Evolutionary conservation across 2,113 vertebrate genomes (phyloP).

Genomic region (Oreotrochilus melanogaster): DNA sequence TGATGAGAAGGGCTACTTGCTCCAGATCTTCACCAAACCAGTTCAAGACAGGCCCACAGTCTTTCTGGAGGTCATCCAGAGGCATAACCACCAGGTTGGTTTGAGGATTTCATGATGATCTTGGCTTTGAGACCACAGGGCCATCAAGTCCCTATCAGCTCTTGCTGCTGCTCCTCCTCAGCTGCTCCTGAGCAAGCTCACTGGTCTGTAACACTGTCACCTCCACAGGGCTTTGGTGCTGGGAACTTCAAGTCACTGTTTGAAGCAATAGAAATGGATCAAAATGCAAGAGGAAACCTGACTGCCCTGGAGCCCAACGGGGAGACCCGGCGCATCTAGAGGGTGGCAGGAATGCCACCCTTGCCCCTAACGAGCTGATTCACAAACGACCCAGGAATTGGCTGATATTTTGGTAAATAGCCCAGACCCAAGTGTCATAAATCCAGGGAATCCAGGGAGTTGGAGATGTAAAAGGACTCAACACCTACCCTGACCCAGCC

Average conservation of each 20-base stretch:
- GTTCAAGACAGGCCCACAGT: slow-evolving; percentile 96
- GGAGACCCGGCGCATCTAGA: slow-evolving; percentile 31
- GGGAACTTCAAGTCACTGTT: slow-evolving; percentile 98
- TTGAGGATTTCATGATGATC: neutral
- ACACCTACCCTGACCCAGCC: neutral
- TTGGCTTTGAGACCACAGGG: neutral
- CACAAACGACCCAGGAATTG: neutral
- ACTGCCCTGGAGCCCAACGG: slow-evolving; percentile 83
- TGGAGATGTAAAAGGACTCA: neutral
- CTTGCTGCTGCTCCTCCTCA: neutral
- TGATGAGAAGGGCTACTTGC: slow-evolving; percentile 94
- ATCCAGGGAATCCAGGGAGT: neutral
- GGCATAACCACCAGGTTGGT: slow-evolving; percentile 93
- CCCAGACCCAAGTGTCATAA: neutral
- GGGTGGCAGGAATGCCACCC: rapidly evolving
- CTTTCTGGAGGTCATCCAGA: slow-evolving; percentile 95
- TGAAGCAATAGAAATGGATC: slow-evolving; percentile 92
- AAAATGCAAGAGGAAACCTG: slow-evolving; percentile 90
- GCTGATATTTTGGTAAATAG: neutral
- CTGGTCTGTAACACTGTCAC: rapidly evolving
- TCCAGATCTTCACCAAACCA: slow-evolving; percentile 98
- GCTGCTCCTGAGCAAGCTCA: rapidly evolving
- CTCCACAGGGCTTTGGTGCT: slow-evolving; percentile 89
- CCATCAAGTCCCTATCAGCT: neutral
- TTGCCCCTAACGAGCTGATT: neutral